Conservation (phyloP, 2,113 vertebrate genomes). For the Eurystomus gularis region DNA sequence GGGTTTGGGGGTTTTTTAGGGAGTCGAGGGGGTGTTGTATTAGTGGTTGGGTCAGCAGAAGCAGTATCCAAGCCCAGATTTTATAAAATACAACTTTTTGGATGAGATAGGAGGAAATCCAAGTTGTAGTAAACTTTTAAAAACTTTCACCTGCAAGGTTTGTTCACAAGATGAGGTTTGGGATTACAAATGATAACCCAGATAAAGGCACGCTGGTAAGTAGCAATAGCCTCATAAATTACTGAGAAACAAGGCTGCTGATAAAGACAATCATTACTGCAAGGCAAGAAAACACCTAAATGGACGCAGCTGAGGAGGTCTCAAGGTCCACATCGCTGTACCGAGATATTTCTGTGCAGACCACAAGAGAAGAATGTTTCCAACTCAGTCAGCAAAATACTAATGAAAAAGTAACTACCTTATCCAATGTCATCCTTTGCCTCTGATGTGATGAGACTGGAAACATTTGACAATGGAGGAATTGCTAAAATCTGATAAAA, state of each 20-base stretch:
- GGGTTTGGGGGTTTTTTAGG: not conserved
- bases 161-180: not conserved
- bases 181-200: not conserved
- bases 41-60: not conserved
- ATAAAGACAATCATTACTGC: not conserved
- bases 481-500: not conserved
- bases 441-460: not conserved
- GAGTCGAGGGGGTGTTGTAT: no score
- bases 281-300: not conserved
- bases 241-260: not conserved
- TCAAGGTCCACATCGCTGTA: not conserved
- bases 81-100: not conserved
- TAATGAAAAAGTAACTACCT: not conserved
- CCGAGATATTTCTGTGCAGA: not conserved
- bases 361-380: not conserved
- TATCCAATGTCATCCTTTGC: not conserved
- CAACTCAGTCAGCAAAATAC: not conserved
- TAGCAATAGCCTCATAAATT: not conserved
- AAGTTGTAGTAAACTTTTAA: not conserved
- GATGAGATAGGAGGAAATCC: not conserved
- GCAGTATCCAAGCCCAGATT: not conserved
- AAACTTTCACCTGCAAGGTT: not conserved
- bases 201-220: not conserved
- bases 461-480: not conserved
- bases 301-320: not conserved